Conservation (phyloP, 2,888 invertebrate genomes). For the Muscina levida region DNA sequence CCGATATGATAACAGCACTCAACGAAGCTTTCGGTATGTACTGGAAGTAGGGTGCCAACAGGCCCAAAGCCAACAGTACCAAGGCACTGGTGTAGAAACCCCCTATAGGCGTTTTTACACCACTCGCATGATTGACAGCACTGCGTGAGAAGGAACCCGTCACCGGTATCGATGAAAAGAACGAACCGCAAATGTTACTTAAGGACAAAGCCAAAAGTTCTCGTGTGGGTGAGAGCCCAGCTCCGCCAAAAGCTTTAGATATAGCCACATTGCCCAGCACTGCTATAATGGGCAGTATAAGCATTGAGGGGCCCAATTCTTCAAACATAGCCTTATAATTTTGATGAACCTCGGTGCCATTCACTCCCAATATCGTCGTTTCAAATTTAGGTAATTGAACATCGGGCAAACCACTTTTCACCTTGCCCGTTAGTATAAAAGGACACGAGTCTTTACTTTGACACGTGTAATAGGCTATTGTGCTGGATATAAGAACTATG, state of each 20-base stretch:
- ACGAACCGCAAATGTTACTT: constrained; percentile 92
- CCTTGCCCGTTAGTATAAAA: constrained; percentile 88
- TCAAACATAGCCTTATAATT: constrained; percentile 81
- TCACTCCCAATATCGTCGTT: constrained; percentile 80
- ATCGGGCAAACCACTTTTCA: constrained; percentile 85
- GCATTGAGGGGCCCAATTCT: constrained; percentile 91
- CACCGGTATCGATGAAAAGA: constrained; percentile 94
- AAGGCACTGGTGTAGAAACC: constrained; percentile 91
- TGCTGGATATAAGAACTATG: constrained; percentile 83
- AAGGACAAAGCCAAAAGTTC: constrained; percentile 92
- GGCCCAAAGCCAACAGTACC: constrained; percentile 90
- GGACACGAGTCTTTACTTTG: constrained; percentile 79
- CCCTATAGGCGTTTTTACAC: constrained; percentile 93
- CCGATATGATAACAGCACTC: constrained; percentile 95
- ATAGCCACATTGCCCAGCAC: constrained; percentile 97
- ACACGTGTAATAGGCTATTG: constrained; percentile 85
- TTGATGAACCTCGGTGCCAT: constrained; percentile 74
- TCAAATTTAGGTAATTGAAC: constrained; percentile 86
- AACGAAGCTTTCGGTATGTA: constrained; percentile 93
- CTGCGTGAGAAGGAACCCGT: constrained; percentile 94
- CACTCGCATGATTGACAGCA: constrained; percentile 97
- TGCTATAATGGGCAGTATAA: constrained; percentile 93
- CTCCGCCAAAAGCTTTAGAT: constrained; percentile 94
- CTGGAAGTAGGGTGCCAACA: constrained; percentile 93
- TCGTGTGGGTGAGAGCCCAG: constrained; percentile 92